Evolutionary conservation across 2,113 vertebrate species (phyloP), one percentile per base, ranked within the genome.

Genomic region (Hassar affinis): DNA sequence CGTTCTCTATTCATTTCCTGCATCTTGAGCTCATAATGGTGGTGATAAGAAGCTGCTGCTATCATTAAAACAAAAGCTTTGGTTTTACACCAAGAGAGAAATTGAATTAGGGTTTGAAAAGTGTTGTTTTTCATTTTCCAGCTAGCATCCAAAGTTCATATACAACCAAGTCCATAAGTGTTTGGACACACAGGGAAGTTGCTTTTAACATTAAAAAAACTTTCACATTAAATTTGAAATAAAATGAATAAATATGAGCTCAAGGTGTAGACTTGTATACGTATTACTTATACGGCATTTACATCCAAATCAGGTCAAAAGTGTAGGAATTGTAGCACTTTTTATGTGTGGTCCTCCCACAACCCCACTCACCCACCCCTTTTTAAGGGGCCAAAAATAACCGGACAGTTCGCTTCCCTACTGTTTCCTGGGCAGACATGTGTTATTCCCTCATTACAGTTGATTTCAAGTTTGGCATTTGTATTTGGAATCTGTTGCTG

Each of bases 21-120:
- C 51, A 66, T 66, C 33, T 47, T 81, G 68, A 71, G 72, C 33
- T 72, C 35, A 45, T 81, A 45, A 72, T 30, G 25, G 7, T 47
- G 35, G 6, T 22, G 47, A 66, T 35, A 42, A 9, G 20, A 54
- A 35, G 49, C 27, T 1, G 54, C 22, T 35, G 27, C 25, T 66
- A 17, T 42, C 11, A 69, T 71, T 71, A 35, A 71, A 81, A 71
- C 8, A 45, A 69, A 64, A 6, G 12, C 27, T 71, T 54, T 64
- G 17, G 27, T 79, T 59, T 47, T 49, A 51, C 17, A 47, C 57
- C 25, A 51, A 79, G 45, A 62, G 42, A 49, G 59, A 49, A 79
- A 62, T 74, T 74, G n/a, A 30, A 49, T 74, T 49, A 27, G 17
- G 22, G 42, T n/a, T 4, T 47, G 25, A 25, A 22, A 72, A n/a